Conservation (phyloP, 2,113 vertebrate genomes). For the Notiomystis cincta region DNA sequence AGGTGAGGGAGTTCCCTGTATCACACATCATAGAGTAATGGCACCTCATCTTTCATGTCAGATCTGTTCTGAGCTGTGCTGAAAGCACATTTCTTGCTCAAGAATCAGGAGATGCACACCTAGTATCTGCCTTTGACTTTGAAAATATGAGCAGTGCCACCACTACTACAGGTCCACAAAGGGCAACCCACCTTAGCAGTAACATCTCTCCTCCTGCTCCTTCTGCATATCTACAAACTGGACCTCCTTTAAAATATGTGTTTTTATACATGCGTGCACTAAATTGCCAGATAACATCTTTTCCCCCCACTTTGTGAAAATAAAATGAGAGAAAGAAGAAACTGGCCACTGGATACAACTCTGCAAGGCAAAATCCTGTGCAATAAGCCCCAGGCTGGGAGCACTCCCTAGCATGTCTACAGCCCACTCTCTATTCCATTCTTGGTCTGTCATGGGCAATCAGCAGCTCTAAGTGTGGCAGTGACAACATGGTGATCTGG, state of each 20-base stretch:
- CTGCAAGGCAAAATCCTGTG: neutral
- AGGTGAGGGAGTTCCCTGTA: neutral
- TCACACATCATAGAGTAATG: neutral
- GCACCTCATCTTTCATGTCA: neutral
- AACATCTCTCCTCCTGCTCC: neutral
- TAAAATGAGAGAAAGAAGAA: neutral
- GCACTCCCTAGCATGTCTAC: neutral
- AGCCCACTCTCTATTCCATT: neutral
- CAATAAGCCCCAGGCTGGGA: neutral
- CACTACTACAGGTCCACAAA: neutral
- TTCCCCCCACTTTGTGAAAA: fast-evolving
- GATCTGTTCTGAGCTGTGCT: neutral
- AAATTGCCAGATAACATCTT: neutral
- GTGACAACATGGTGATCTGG: fast-evolving
- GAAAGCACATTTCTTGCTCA: neutral
- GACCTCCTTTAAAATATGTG: neutral
- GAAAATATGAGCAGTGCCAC: fast-evolving
- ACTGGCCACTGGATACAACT: neutral
- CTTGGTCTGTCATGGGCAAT: neutral
- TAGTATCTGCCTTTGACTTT: neutral
- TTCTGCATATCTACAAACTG: neutral
- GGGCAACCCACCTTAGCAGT: neutral
- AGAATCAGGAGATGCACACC: neutral
- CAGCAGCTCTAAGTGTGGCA: neutral
- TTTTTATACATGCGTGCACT: neutral